These are phyloP conservation scores for Pyrochroa serraticornis DNA, from an alignment of 2,888 invertebrate genomes.

Conservation along the genomic window DNA sequence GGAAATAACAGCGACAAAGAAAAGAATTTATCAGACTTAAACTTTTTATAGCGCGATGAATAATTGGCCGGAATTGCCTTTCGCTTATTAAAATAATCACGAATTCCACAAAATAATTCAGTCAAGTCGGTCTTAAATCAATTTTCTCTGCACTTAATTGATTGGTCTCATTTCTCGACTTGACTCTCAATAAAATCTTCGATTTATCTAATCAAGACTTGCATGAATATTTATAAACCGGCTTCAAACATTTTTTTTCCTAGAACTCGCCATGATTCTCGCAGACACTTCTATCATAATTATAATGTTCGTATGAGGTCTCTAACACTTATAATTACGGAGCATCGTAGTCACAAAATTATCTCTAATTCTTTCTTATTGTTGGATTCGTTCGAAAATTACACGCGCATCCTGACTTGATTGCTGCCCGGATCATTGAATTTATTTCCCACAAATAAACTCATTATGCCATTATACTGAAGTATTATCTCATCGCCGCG, in stretches of 20 bases:
- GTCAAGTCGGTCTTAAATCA: conserved; percentile 10
- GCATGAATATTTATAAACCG: conserved; percentile 23
- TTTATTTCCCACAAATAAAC: too few relatives aligned
- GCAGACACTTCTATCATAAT: conserved; percentile 12
- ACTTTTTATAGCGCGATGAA: conserved; percentile 10
- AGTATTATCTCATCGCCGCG: too few relatives aligned
- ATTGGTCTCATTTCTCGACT: conserved; percentile 16
- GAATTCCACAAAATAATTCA: neutral
- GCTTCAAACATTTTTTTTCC: neutral
- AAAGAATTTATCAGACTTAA: conserved; percentile 16
- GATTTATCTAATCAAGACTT: conserved; percentile 23
- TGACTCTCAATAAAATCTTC: conserved; percentile 19
- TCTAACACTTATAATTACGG: too few relatives aligned
- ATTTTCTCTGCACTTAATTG: conserved; percentile 11
- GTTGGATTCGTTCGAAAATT: too few relatives aligned
- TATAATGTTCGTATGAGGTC: neutral
- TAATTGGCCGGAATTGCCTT: neutral
- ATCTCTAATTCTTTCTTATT: too few relatives aligned
- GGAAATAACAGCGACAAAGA: conserved; percentile 18
- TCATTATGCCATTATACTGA: too few relatives aligned
- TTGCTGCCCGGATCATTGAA: too few relatives aligned
- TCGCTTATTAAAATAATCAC: conserved; percentile 2
- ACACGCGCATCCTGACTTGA: too few relatives aligned
- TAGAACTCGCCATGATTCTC: neutral
- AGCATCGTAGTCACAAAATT: too few relatives aligned